These are phyloP conservation scores for Alca torda DNA, from an alignment of 2,797 vertebrate species.

Conservation along the genomic window DNA sequence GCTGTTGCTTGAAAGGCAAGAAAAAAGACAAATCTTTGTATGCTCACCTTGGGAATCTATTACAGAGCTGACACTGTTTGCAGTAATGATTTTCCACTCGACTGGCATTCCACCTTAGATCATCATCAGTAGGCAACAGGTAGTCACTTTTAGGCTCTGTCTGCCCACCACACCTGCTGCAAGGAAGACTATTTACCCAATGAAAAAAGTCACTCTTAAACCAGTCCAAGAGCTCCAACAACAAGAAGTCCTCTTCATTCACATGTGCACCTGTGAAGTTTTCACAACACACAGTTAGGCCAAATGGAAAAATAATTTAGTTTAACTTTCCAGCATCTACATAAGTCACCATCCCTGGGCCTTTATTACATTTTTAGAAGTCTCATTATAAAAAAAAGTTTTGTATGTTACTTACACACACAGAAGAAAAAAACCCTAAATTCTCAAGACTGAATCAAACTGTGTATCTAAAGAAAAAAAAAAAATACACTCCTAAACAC, in stretches of 20 bases:
- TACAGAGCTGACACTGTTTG: slow-evolving; percentile 81
- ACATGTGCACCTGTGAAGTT: slow-evolving; percentile 80
- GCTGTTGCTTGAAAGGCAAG: neutral
- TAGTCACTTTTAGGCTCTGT: slow-evolving; percentile 76
- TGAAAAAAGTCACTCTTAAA: slow-evolving; percentile 94
- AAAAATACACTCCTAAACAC: neutral
- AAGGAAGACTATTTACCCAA: slow-evolving; percentile 90
- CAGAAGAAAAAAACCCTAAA: neutral
- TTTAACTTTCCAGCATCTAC: neutral
- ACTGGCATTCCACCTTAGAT: slow-evolving; percentile 86
- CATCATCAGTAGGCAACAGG: slow-evolving; percentile 82
- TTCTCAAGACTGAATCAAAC: neutral
- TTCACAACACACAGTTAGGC: neutral
- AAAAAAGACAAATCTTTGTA: neutral
- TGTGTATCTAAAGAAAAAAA: neutral
- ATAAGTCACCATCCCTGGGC: neutral
- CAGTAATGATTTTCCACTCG: slow-evolving; percentile 94
- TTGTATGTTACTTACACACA: neutral
- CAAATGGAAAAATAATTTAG: neutral
- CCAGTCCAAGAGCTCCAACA: slow-evolving; percentile 92
- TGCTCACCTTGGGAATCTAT: slow-evolving; percentile 90
- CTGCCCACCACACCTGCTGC: slow-evolving; percentile 83
- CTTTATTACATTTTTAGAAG: neutral
- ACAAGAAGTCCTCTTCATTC: slow-evolving; percentile 87
- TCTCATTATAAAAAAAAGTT: neutral